Conservation (phyloP, 1,140 invertebrate genomes). For the Drosophila pachea region DNA sequence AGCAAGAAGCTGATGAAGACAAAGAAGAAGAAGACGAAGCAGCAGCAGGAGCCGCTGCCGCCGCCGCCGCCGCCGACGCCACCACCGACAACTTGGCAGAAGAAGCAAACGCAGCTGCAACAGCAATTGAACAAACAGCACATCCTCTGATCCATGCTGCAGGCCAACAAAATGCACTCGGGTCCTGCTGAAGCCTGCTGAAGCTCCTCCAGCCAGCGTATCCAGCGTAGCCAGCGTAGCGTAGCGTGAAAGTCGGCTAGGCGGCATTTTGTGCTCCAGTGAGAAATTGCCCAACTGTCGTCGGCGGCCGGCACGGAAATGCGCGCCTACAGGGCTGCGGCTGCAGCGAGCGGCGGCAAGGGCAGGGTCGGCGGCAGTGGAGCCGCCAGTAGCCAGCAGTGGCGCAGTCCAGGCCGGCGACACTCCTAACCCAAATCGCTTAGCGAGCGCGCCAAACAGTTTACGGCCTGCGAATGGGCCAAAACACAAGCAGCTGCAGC, state of each 20-base stretch:
- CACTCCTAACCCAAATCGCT: slow-evolving; percentile 76
- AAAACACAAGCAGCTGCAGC: slow-evolving; percentile 20
- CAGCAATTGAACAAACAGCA: slow-evolving; percentile 1
- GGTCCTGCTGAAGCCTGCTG: slow-evolving; percentile 11
- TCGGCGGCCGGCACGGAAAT: slow-evolving; percentile 58
- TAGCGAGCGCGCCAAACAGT: slow-evolving; percentile 72
- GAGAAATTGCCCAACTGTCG: slow-evolving; percentile 65
- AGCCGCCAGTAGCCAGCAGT: neutral
- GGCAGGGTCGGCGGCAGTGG: neutral
- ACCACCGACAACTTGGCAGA: too few species aligned
- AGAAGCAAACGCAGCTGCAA: neutral
- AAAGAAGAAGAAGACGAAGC: neutral
- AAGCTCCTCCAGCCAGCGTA: too few species aligned
- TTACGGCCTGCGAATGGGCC: slow-evolving; percentile 44
- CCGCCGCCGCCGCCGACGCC: neutral
- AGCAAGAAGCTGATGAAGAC: slow-evolving; percentile 11
- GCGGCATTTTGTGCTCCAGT: slow-evolving; percentile 63
- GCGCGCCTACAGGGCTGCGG: slow-evolving; percentile 68
- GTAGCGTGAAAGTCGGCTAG: slow-evolving; percentile 65
- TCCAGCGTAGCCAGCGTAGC: slow-evolving; percentile 39
- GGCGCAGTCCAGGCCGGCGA: slow-evolving; percentile 21
- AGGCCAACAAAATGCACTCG: slow-evolving; percentile 61
- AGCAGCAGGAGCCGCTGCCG: slow-evolving; percentile 1
- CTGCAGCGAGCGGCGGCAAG: slow-evolving; percentile 24
- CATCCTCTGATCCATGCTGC: slow-evolving; percentile 20